phyloP scores from a whole-genome alignment of 2,113 vertebrate species.

The Bungarus multicinctus region DNA sequence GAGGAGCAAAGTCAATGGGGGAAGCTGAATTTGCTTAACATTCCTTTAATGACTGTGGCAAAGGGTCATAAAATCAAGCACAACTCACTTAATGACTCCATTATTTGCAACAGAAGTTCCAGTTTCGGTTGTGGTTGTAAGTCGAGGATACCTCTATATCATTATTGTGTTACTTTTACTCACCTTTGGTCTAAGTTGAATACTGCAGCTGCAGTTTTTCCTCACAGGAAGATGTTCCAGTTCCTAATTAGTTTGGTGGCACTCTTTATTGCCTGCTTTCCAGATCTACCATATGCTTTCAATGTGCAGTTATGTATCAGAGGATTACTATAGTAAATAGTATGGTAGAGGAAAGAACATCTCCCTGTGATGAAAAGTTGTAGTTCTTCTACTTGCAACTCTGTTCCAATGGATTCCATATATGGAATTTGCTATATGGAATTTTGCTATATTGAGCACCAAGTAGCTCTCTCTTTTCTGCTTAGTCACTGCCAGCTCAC shows the following conservation, averaged over 20 bases:
- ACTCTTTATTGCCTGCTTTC: not conserved
- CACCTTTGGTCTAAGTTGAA: not conserved
- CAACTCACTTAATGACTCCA: not conserved
- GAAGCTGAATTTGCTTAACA: not conserved
- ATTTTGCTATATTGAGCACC: too few relatives aligned
- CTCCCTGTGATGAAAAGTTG: too few relatives aligned
- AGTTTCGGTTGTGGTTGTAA: not conserved
- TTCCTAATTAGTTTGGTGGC: not conserved
- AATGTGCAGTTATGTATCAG: not conserved
- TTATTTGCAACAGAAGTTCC: not conserved
- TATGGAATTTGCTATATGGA: not conserved
- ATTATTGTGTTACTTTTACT: not conserved
- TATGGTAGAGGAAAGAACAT: too few relatives aligned
- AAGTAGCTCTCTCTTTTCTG: not conserved
- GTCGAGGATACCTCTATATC: not conserved
- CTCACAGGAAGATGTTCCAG: not conserved
- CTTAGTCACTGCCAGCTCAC: not conserved
- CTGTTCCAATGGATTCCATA: not conserved
- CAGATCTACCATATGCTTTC: not conserved
- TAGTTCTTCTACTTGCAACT: not conserved
- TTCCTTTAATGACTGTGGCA: not conserved
- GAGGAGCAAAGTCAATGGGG: not conserved
- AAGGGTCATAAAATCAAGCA: not conserved
- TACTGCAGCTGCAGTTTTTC: not conserved
- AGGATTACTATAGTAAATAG: not conserved